Percentiles rank a stretch among this genome's conserved stretches.
Conservation (phyloP, 2,113 vertebrate species). For the Cervus canadensis region DNA sequence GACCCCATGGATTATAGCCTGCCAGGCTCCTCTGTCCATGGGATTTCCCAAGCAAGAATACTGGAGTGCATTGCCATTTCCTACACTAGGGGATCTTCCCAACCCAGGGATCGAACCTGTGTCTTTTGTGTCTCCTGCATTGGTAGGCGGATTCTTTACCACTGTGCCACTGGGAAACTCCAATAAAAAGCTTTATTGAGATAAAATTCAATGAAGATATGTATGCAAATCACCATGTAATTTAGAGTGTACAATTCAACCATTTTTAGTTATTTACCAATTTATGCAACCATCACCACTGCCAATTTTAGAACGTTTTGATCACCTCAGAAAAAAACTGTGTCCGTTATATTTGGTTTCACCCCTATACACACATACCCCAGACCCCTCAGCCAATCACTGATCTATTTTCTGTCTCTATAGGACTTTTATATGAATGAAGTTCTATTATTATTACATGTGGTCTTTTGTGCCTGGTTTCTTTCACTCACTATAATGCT, state of each 20-base stretch:
- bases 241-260: background rate
- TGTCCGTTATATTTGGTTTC: background rate
- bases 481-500: background rate
- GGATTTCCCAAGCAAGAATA: background rate
- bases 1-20: background rate
- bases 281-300: background rate
- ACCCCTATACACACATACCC: rapidly evolving
- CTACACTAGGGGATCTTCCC: background rate
- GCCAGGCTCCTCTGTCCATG: background rate
- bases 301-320: background rate
- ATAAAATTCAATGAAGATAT: background rate
- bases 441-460: background rate
- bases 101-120: background rate
- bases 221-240: background rate
- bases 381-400: background rate
- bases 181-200: background rate
- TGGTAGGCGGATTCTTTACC: background rate
- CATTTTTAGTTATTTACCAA: background rate
- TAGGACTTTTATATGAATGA: background rate
- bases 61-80: background rate
- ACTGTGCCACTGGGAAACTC: background rate
- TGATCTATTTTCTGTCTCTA: background rate
- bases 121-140: background rate
- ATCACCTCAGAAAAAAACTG: background rate
- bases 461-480: background rate